These are phyloP conservation scores for Morone chrysops DNA, from an alignment of 2,113 vertebrate genomes.

Conservation along the genomic window DNA sequence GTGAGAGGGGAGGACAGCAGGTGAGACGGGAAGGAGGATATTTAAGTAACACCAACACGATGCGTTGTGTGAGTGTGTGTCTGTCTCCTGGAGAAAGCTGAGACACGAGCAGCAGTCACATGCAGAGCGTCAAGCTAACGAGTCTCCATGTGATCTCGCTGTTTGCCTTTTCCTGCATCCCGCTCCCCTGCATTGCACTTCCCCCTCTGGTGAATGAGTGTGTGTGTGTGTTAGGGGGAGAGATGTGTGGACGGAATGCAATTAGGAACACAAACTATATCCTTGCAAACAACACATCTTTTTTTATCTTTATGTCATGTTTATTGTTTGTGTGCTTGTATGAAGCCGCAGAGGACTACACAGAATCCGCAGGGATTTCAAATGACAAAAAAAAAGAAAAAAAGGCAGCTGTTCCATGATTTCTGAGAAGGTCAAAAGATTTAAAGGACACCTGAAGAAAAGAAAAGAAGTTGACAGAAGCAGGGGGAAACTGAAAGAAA, in stretches of 20 bases:
- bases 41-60: constrained; percentile 36
- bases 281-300: constrained; percentile 36
- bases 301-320: constrained; percentile 15
- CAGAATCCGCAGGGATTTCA: background rate
- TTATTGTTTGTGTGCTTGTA: constrained; percentile 7
- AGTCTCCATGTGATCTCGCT: constrained; percentile 46
- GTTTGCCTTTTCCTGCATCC: constrained; percentile 70
- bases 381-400: too few species aligned
- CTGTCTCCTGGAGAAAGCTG: constrained; percentile 10
- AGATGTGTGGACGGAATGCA: constrained; percentile 36
- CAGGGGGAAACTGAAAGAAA: constrained; percentile 3
- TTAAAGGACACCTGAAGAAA: constrained; percentile 49
- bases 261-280: constrained; percentile 36
- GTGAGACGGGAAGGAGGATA: constrained; percentile 36
- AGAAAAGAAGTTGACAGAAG: constrained; percentile 25
- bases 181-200: constrained; percentile 52
- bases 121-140: constrained; percentile 12
- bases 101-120: constrained; percentile 55
- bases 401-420: background rate
- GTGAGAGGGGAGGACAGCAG: constrained; percentile 41
- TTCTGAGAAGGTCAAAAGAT: constrained; percentile 52
- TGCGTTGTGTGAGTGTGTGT: constrained; percentile 11
- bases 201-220: constrained; percentile 17
- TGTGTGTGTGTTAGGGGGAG: constrained; percentile 13
- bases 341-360: background rate